Base-by-base conservation (phyloP, 23 tunicate species). In the Diplosoma virens region DNA sequence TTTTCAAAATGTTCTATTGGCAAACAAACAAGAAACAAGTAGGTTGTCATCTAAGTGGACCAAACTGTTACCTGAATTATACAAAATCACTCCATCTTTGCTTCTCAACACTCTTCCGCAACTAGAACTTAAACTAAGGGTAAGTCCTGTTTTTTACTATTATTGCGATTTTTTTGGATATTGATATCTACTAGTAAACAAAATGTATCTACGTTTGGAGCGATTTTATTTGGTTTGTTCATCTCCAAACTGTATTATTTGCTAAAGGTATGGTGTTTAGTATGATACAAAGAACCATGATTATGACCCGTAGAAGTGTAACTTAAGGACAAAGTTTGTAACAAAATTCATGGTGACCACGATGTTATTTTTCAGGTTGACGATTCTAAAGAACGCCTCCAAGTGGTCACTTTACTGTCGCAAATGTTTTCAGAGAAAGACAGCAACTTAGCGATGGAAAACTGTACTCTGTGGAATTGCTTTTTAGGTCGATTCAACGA, bases 401-500 rank as follows among this genome's bases (percentile, higher is more conserved):
- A 92, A 55, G 80, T 82, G 28, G 97, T 85, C 47, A 45, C 34
- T 0, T 47, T 92, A 33, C 53, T 92, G 25, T 79, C 92, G 1
- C 58, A 34, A 21, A 85, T 92, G 91, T 92, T 84, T 36, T 80
- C 84, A 26, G 84, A 81, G 24, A 92, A 81, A 48, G 82, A 80
- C 67, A 85, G 86, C 33, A 54, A 68, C 27, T 67, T 92, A 22
- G 75, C 82, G 0, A 33, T 37, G n/a, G 83, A 84, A 37, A 48
- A 81, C 52, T 66, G 69, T 1, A 75, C 80, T 1, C 70, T 92
- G 50, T 92, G 97, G 97, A 76, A 69, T 37, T 58, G 79, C 66
- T 92, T 92, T 47, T 66, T 92, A 3, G 81, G 86, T 17, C 59
- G 97, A 30, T 92, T 92, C 46, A 85, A 85, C 59, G 97, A 92